A percentile compares a stretch with the other conserved stretches of the same genome.
These are phyloP conservation scores for Heterodera schachtii DNA, from an alignment of 1,140 invertebrate genomes.

Conservation along the genomic window DNA sequence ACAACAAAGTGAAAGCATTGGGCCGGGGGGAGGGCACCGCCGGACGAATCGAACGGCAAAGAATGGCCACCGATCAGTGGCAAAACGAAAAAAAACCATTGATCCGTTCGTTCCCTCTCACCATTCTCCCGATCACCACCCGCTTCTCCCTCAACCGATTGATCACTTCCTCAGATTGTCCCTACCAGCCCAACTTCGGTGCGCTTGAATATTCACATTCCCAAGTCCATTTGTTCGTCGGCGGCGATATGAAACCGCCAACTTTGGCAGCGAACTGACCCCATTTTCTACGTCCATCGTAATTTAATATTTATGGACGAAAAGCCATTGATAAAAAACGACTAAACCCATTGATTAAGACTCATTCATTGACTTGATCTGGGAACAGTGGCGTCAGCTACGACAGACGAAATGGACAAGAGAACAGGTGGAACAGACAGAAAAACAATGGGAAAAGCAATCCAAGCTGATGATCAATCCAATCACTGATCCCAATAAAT, in stretches of 20 bases:
- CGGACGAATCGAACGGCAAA: no score
- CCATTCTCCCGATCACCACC: constrained; percentile 45
- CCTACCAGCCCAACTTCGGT: constrained; percentile 58
- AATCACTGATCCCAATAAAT: no score
- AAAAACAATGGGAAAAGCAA: neutral
- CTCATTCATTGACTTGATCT: constrained; percentile 66
- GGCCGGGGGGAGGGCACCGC: constrained; percentile 19
- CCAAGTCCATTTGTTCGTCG: constrained; percentile 58
- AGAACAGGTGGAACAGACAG: constrained; percentile 39
- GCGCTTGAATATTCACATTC: constrained; percentile 63
- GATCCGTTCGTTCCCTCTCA: neutral
- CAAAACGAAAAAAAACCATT: no score
- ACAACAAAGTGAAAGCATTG: constrained; percentile 43
- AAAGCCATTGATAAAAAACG: constrained; percentile 55
- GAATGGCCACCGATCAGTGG: no score
- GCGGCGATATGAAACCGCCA: constrained; percentile 54
- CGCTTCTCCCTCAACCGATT: constrained; percentile 45
- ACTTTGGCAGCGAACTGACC: constrained; percentile 45
- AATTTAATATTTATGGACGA: constrained; percentile 19
- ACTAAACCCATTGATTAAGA: constrained; percentile 57
- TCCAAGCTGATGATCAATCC: no score
- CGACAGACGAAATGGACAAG: constrained; percentile 48
- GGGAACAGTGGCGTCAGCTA: constrained; percentile 63
- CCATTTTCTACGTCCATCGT: constrained; percentile 58
- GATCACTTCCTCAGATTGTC: constrained; percentile 48